phyloP scores from a whole-genome alignment of 2,888 invertebrate genomes.

The Netelia virgata region DNA sequence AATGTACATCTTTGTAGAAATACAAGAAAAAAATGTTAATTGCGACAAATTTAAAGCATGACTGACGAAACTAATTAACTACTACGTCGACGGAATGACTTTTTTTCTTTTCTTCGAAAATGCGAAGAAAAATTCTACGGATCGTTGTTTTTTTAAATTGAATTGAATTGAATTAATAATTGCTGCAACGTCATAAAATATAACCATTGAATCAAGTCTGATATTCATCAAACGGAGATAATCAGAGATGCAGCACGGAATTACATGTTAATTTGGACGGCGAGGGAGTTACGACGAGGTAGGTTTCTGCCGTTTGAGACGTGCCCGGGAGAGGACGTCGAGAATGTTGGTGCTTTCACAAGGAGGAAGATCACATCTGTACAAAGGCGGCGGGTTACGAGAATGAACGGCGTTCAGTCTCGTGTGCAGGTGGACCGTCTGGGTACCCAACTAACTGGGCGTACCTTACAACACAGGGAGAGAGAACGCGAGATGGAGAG shows the following conservation, averaged over 20 bases:
- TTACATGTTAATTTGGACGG: conserved; percentile 23
- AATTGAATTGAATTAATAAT: too few species aligned
- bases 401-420: conserved; percentile 58
- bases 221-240: not conserved
- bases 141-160: too few species aligned
- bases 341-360: conserved; percentile 59
- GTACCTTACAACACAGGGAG: conserved; percentile 26
- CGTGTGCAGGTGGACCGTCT: conserved; percentile 50
- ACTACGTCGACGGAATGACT: not conserved
- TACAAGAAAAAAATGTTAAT: not conserved
- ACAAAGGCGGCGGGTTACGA: conserved; percentile 64
- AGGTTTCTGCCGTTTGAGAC: conserved; percentile 32
- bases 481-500: not conserved
- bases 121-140: too few species aligned
- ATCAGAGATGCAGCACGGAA: conserved; percentile 12
- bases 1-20: not conserved
- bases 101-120: too few species aligned
- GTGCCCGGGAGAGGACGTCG: conserved; percentile 38
- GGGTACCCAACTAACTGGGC: conserved; percentile 66
- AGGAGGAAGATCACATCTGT: conserved; percentile 44
- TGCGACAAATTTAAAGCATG: not conserved
- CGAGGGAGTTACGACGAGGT: conserved; percentile 25
- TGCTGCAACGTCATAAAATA: not conserved
- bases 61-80: not conserved
- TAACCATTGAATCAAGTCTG: not conserved